These are phyloP conservation scores for Musca vetustissima DNA, from an alignment of 1,140 invertebrate species.

Conservation along the genomic window DNA sequence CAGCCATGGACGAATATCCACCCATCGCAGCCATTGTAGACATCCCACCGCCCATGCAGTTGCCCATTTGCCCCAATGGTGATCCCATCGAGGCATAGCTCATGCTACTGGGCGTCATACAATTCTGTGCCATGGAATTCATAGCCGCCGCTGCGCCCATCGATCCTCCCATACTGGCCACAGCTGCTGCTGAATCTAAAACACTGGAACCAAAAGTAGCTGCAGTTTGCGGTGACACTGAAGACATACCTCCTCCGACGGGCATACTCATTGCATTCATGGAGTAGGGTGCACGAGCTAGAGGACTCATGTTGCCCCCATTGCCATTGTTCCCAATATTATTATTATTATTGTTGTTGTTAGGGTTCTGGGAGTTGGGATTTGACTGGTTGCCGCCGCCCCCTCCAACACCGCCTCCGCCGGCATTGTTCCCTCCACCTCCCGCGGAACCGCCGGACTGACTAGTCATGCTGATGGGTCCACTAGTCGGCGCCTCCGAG, in stretches of 20 bases:
- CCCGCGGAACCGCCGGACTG: constrained; percentile 30
- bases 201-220: constrained; percentile 65
- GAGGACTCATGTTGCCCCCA: constrained; percentile 61
- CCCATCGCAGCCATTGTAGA: constrained; percentile 57
- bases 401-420: constrained; percentile 38
- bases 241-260: constrained; percentile 67
- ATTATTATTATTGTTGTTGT: constrained; percentile 30
- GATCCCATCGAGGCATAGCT: constrained; percentile 69
- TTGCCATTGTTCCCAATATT: constrained; percentile 33
- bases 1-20: constrained; percentile 53
- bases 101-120: constrained; percentile 68
- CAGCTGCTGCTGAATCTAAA: constrained; percentile 61
- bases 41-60: constrained; percentile 64
- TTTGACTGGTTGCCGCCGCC: constrained; percentile 36
- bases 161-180: constrained; percentile 64
- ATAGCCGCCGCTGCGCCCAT: constrained; percentile 58
- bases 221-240: constrained; percentile 65
- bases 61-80: constrained; percentile 73
- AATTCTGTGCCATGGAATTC: constrained; percentile 64
- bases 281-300: constrained; percentile 70
- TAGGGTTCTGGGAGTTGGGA: constrained; percentile 38
- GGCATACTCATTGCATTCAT: constrained; percentile 81
- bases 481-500: constrained; percentile 56
- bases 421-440: constrained; percentile 35
- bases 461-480: constrained; percentile 50